Evolutionary conservation across 2,888 invertebrate genomes (phyloP).

Genomic region (Pristionchus fissidentatus): DNA sequence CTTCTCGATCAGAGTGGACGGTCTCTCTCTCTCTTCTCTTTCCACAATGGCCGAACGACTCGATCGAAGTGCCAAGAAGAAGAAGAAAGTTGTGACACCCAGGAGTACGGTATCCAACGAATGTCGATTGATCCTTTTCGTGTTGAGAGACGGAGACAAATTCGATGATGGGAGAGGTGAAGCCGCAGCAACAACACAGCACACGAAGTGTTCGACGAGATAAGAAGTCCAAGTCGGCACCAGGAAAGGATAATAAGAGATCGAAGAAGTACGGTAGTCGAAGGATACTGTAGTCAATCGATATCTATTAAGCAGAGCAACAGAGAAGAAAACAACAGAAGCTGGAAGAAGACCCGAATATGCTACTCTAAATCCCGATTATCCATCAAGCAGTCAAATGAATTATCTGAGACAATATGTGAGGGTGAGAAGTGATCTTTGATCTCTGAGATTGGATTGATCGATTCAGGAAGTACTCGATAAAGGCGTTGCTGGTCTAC

Average conservation of each 20-base stretch:
- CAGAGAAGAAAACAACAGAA: not conserved
- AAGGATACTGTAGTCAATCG: not conserved
- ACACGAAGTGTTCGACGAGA: not conserved
- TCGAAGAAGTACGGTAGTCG: not conserved
- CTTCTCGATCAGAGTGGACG: not conserved
- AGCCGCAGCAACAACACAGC: no score
- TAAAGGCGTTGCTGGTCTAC: not conserved
- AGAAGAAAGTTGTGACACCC: not conserved
- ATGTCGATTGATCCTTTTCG: not conserved
- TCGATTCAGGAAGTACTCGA: not conserved
- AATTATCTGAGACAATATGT: not conserved
- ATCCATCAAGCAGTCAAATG: not conserved
- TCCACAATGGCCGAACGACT: not conserved
- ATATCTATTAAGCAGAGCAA: not conserved
- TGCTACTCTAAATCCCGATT: not conserved
- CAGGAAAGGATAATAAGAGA: not conserved
- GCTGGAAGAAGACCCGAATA: not conserved
- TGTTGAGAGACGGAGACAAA: not conserved
- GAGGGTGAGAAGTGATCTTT: no score
- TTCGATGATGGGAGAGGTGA: not conserved
- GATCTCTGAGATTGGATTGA: no score
- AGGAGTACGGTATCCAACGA: conserved; percentile 1
- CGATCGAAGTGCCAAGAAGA: not conserved
- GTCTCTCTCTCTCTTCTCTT: not conserved
- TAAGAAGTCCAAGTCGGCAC: not conserved